Conservation (phyloP, 64 coral and sea anemone genomes). For the Stichodactyla mertensii region DNA sequence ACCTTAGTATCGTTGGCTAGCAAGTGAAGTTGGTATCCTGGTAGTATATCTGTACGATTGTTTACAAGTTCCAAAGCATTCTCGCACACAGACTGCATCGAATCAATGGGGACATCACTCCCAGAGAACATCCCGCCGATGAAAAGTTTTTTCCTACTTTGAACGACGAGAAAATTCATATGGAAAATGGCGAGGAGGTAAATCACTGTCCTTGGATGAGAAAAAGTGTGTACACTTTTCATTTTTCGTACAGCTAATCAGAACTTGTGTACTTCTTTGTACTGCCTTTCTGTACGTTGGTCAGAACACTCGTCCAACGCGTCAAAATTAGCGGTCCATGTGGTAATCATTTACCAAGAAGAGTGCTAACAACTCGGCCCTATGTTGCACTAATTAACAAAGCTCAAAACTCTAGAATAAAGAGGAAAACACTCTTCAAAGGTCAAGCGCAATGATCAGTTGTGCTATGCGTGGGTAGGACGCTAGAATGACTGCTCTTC, state of each 20-base stretch:
- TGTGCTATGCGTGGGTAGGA: neutral
- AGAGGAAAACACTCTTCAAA: neutral
- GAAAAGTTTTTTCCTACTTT: slow-evolving; percentile 11
- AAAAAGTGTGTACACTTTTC: neutral
- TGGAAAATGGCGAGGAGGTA: neutral
- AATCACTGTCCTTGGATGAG: neutral
- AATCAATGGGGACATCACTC: slow-evolving; percentile 11
- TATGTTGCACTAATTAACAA: neutral
- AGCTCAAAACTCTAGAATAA: neutral
- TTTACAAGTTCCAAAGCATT: slow-evolving; percentile 54
- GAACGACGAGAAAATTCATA: neutral
- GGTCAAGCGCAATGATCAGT: neutral
- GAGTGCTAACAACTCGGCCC: neutral
- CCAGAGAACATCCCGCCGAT: slow-evolving; percentile 61
- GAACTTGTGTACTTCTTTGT: neutral
- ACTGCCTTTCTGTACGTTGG: neutral
- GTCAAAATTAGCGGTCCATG: neutral
- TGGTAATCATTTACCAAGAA: no score
- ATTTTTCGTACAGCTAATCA: neutral
- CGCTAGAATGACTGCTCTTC: neutral
- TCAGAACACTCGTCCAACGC: neutral
- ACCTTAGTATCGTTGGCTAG: slow-evolving; percentile 68
- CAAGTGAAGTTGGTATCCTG: slow-evolving; percentile 40
- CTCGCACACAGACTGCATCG: slow-evolving; percentile 19
- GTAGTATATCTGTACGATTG: slow-evolving; percentile 49